Base-by-base conservation (phyloP, 2,888 invertebrate species). In the Hoplodrina ambigua region DNA sequence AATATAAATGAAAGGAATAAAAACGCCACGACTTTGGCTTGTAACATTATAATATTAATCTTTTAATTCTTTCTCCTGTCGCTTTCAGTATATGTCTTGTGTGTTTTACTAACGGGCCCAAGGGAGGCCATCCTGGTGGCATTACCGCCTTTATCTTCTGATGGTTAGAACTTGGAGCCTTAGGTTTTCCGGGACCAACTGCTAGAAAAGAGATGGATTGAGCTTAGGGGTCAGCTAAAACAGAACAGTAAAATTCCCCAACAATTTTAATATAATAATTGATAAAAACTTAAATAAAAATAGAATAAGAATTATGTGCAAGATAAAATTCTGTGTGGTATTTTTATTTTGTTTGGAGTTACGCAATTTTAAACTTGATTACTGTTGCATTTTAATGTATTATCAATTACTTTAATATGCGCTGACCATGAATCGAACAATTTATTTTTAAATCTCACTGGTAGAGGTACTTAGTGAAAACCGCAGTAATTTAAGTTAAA, bases 111-210 rank as follows among this genome's bases (percentile, higher is more conserved):
- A 59, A 41, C 17, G 69, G 70, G 1, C 79, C 79, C 37, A 78
- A 15, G 4, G 75, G 79, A 19, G 78, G 78, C 75, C 75, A 78
- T 33, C 78, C 78, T 17, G 17, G 2, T 13, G 78, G 75, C 56
- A 78, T 78, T 3, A 78, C 3, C 0, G 10, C 7, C 10, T 8
- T 60, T 37, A 65, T 17, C 49, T 65, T 77, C 11, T 2, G 3
- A 13, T 44, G 1, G 1, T 25, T 15, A 2, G 37, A 2, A 7
- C 17, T 13, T 54, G 7, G 30, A 30, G 1, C n/a, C 46, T 37
- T 69, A 53, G 2, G 3, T 11, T 25, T 50, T 25, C 11, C 33
- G 25, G 60, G 2, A 53, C 6, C 20, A 41, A 11, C 7, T 17
- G 0, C 4, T 59, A n/a, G 76, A 64, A 78, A 77, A 64, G 49